Conservation (phyloP, 1,140 invertebrate genomes). For the Pogonomyrmex barbatus region DNA sequence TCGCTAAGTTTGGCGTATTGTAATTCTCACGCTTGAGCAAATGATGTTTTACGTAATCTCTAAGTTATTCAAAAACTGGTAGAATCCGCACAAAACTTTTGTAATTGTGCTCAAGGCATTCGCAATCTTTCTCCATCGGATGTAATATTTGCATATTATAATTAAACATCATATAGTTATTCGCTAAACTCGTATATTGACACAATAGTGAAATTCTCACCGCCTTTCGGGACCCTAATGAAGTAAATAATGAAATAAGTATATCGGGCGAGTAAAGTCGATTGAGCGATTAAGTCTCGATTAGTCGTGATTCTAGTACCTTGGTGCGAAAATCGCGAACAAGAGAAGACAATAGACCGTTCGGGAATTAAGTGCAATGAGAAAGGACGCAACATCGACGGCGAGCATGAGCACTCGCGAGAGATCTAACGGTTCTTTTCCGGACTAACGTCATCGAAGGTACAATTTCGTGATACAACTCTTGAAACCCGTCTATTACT, state of each 20-base stretch:
- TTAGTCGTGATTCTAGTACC: constrained; percentile 30
- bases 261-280: constrained; percentile 15
- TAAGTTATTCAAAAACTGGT: neutral
- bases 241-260: neutral
- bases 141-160: neutral
- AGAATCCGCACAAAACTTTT: neutral
- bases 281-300: constrained; percentile 30
- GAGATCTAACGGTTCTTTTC: constrained; percentile 65
- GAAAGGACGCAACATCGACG: constrained; percentile 66
- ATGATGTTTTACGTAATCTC: constrained; percentile 33
- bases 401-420: constrained; percentile 59
- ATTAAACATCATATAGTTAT: neutral
- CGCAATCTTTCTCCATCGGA: neutral
- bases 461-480: constrained; percentile 65
- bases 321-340: constrained; percentile 60
- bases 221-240: neutral
- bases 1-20: constrained; percentile 29
- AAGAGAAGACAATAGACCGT: constrained; percentile 70
- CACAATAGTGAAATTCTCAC: neutral
- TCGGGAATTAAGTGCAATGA: constrained; percentile 68
- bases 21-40: constrained; percentile 37
- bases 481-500: constrained; percentile 63
- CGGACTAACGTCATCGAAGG: constrained; percentile 63
- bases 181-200: neutral
- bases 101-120: neutral